Evolutionary conservation across 2,888 invertebrate genomes (phyloP).

Genomic region (Drosophila testacea): DNA sequence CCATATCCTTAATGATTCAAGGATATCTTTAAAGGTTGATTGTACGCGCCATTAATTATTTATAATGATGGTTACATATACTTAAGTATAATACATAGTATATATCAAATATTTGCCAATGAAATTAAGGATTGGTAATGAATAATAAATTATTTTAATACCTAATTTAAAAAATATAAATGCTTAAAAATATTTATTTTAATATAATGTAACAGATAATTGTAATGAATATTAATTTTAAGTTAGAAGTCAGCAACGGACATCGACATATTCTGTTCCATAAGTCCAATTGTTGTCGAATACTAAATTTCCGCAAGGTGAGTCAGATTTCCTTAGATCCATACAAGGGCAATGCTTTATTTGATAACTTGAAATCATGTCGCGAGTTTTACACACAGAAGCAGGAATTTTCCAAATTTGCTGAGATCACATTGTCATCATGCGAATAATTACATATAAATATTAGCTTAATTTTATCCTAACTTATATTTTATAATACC

Average conservation of each 20-base stretch:
- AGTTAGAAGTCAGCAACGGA: neutral
- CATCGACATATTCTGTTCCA: too few species aligned
- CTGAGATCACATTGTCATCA: too few species aligned
- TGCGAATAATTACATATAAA: too few species aligned
- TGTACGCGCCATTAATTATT: neutral
- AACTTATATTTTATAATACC: neutral
- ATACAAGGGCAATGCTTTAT: too few species aligned
- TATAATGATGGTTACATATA: neutral
- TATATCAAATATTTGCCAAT: neutral
- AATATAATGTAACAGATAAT: too few species aligned
- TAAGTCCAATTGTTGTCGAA: too few species aligned
- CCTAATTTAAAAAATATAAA: slow-evolving; percentile 5
- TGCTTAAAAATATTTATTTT: neutral
- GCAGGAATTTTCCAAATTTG: too few species aligned
- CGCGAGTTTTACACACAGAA: too few species aligned
- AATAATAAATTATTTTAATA: neutral
- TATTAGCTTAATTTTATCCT: neutral
- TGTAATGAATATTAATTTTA: neutral
- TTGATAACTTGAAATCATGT: too few species aligned
- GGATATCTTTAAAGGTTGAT: neutral
- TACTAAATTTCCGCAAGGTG: too few species aligned
- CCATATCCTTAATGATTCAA: neutral
- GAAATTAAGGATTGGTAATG: slow-evolving; percentile 4
- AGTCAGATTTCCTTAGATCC: too few species aligned
- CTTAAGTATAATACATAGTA: too few species aligned